These are phyloP conservation scores for Adelognathus sp. DNA, from an alignment of 2,888 invertebrate species.

Conservation along the genomic window DNA sequence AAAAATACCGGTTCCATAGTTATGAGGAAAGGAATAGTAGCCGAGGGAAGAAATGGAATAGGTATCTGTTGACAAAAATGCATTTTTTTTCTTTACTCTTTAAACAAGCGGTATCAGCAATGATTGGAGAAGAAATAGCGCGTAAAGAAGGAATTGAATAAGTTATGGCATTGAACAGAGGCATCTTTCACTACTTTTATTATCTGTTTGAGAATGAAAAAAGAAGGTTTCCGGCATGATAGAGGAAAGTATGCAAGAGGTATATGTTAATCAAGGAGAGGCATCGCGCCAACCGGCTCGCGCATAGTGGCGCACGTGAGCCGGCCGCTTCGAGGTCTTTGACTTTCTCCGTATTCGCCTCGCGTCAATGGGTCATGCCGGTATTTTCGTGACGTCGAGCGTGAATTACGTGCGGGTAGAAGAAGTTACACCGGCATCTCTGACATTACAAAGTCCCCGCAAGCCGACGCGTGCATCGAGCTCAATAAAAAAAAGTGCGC, in stretches of 20 bases:
- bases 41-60: too few relatives aligned
- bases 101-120: too few relatives aligned
- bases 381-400: not conserved
- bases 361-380: not conserved
- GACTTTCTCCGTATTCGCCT: slow-evolving; percentile 8
- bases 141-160: not conserved
- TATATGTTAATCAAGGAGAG: not conserved
- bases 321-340: slow-evolving; percentile 31
- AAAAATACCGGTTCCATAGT: too few relatives aligned
- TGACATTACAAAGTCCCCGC: not conserved
- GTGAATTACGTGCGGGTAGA: not conserved
- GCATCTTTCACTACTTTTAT: too few relatives aligned
- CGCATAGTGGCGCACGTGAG: slow-evolving; percentile 1
- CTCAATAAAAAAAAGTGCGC: not conserved
- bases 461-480: not conserved
- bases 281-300: slow-evolving; percentile 25
- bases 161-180: too few relatives aligned
- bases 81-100: too few relatives aligned
- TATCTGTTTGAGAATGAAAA: not conserved
- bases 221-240: too few relatives aligned
- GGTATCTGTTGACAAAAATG: too few relatives aligned
- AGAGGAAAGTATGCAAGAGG: too few relatives aligned
- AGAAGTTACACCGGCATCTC: not conserved
- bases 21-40: too few relatives aligned
- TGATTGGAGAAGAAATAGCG: too few relatives aligned